phyloP scores from a whole-genome alignment of 2,888 invertebrate species.

The Parnassius apollo region DNA sequence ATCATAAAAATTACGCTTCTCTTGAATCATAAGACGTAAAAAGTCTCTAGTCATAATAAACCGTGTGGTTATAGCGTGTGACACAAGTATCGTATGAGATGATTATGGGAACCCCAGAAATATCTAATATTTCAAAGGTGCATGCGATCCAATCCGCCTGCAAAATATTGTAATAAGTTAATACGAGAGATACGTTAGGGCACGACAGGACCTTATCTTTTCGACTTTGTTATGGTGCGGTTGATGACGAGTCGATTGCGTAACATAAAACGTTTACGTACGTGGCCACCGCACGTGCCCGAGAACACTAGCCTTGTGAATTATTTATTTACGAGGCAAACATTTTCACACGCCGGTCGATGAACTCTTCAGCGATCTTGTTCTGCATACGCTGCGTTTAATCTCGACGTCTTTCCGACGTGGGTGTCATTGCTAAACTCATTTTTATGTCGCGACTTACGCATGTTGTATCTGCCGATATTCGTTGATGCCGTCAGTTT shows the following conservation, averaged over 20 bases:
- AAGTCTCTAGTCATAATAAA: too few relatives aligned
- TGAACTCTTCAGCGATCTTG: conserved; percentile 75
- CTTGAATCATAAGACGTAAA: too few relatives aligned
- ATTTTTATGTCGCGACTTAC: conserved; percentile 30
- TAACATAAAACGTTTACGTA: conserved; percentile 77
- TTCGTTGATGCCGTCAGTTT: neutral
- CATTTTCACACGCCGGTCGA: conserved; percentile 81
- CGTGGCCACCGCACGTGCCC: conserved; percentile 69
- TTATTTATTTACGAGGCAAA: conserved; percentile 80
- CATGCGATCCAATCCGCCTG: too few relatives aligned
- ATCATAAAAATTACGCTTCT: too few relatives aligned
- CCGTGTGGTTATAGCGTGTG: too few relatives aligned
- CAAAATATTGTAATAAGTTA: too few relatives aligned
- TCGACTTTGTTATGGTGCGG: conserved; percentile 69
- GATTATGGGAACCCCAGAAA: too few relatives aligned
- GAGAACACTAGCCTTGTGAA: conserved; percentile 81
- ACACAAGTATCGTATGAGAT: too few relatives aligned
- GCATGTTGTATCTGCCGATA: conserved; percentile 13
- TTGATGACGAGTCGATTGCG: conserved; percentile 78
- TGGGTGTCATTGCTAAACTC: conserved; percentile 45
- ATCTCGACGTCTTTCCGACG: conserved; percentile 58
- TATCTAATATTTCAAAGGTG: too few relatives aligned
- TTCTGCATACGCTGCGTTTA: conserved; percentile 73
- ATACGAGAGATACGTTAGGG: too few relatives aligned
- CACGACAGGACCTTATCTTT: conserved; percentile 30